Percentiles rank a stretch among this genome's conserved stretches.
Conservation (phyloP, 2,797 vertebrate species). For the Cuculus canorus region DNA sequence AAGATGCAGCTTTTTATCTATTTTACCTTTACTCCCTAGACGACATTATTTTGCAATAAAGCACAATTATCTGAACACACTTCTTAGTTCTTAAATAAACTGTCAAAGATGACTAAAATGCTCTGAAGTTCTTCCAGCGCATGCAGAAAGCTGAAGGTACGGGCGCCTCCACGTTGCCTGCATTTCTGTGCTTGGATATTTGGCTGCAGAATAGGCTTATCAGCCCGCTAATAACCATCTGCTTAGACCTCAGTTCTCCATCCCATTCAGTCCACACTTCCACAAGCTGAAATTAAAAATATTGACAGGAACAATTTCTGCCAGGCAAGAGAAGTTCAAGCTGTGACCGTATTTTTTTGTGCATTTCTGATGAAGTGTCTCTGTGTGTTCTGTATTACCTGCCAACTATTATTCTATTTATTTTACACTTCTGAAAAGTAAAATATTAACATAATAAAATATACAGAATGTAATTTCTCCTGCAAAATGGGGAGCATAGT, state of each 20-base stretch:
- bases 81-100: neutral
- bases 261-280: neutral
- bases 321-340: neutral
- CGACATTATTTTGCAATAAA: neutral
- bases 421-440: neutral
- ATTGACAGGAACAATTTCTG: slow-evolving; percentile 57
- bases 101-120: neutral
- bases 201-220: neutral
- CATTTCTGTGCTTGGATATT: neutral
- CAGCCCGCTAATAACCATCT: slow-evolving; percentile 17
- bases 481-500: neutral
- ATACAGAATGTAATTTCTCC: neutral
- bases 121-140: neutral
- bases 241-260: slow-evolving; percentile 1
- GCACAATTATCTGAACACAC: neutral
- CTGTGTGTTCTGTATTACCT: neutral
- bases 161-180: neutral
- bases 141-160: neutral
- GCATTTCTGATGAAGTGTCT: neutral
- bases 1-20: neutral
- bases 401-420: neutral
- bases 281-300: slow-evolving; percentile 49
- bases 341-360: neutral
- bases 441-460: neutral
- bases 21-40: neutral